Evolutionary conservation across 2,113 vertebrate species (phyloP).

Genomic region (Lasiurus borealis): DNA sequence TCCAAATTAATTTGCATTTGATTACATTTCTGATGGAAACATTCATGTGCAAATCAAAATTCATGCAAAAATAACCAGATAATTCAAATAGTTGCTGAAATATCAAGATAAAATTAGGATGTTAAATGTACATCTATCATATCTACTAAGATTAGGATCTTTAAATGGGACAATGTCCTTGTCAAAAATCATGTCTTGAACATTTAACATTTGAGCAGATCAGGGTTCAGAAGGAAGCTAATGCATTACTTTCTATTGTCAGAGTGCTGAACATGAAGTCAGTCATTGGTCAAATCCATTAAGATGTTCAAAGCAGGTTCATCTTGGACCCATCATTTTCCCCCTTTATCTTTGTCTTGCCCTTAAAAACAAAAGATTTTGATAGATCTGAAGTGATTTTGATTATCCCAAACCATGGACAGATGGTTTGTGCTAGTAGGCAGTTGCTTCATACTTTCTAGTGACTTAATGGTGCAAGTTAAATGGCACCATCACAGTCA

Average conservation of each 20-base stretch:
- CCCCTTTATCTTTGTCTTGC: background rate
- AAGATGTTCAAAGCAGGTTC: slow-evolving; percentile 19
- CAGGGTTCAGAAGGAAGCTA: background rate
- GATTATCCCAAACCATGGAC: slow-evolving; percentile 20
- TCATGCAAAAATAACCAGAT: slow-evolving; percentile 82
- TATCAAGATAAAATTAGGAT: slow-evolving; percentile 81
- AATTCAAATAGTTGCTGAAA: slow-evolving; percentile 83
- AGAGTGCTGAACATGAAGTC: slow-evolving; percentile 18
- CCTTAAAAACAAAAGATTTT: slow-evolving; percentile 48
- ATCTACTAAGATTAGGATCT: slow-evolving; percentile 70
- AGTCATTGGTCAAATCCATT: background rate
- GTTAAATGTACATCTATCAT: slow-evolving; percentile 75
- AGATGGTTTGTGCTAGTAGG: slow-evolving; percentile 13
- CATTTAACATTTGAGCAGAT: slow-evolving; percentile 29
- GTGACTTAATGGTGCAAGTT: background rate
- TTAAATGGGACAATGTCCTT: slow-evolving; percentile 40
- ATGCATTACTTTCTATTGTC: background rate
- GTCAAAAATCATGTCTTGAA: slow-evolving; percentile 23
- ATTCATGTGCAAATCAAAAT: slow-evolving; percentile 86
- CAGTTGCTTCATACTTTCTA: background rate
- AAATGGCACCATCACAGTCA: slow-evolving; percentile 47
- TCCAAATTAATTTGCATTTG: slow-evolving; percentile 83
- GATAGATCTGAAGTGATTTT: slow-evolving; percentile 16
- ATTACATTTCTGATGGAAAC: slow-evolving; percentile 83
- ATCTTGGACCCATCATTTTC: background rate